Evolutionary conservation across 2,888 invertebrate species (phyloP).

Genomic region (Mythimna ferrago): DNA sequence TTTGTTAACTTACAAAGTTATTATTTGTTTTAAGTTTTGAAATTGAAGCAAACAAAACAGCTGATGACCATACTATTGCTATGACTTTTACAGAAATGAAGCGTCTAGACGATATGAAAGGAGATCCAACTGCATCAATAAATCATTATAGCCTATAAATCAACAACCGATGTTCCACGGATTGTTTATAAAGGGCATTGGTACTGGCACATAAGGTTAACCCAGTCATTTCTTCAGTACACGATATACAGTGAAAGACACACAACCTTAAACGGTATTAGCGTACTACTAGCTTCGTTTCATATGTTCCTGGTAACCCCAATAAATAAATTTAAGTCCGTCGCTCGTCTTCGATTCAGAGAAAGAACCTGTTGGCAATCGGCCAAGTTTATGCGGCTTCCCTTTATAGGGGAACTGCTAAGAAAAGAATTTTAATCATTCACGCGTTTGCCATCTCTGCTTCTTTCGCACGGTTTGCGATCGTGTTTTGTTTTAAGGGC

Average conservation of each 20-base stretch:
- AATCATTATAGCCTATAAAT: conserved; percentile 49
- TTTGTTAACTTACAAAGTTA: background rate
- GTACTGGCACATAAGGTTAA: conserved; percentile 69
- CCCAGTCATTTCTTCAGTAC: conserved; percentile 62
- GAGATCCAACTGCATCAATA: conserved; percentile 50
- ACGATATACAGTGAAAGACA: conserved; percentile 35
- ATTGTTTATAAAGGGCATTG: conserved; percentile 61
- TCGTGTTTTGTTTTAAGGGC: conserved; percentile 69
- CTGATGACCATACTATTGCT: conserved; percentile 14
- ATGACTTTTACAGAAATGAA: conserved; percentile 39
- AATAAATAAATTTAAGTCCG: conserved; percentile 80
- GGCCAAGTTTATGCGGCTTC: conserved; percentile 78
- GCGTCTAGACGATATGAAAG: conserved; percentile 55
- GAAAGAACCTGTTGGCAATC: conserved; percentile 81
- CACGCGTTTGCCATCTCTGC: conserved; percentile 65
- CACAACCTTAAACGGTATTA: conserved; percentile 55
- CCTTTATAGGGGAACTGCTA: conserved; percentile 74
- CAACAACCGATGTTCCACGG: conserved; percentile 51
- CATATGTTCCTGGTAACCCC: conserved; percentile 78
- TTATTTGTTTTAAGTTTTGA: background rate
- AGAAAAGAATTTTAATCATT: conserved; percentile 81
- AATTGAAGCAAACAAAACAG: conserved; percentile 5
- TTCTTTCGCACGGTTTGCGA: conserved; percentile 59
- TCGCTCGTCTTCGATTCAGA: conserved; percentile 75
- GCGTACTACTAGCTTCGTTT: conserved; percentile 65